These are phyloP conservation scores for Linepithema humile DNA, from an alignment of 1,140 invertebrate species.

Conservation along the genomic window DNA sequence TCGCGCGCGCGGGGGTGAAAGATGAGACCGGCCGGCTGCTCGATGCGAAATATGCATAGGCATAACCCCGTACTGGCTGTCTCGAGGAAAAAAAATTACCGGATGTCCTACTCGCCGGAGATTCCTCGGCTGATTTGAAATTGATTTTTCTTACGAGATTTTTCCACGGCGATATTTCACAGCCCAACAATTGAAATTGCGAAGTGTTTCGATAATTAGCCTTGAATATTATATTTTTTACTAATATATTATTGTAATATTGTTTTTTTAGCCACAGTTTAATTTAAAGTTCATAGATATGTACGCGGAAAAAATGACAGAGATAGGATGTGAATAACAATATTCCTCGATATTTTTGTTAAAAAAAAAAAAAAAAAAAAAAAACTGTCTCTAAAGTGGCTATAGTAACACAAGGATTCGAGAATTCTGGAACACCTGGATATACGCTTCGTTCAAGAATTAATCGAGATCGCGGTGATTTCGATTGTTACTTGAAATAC, in stretches of 20 bases:
- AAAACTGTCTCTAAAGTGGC: neutral
- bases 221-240: no score
- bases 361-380: no score
- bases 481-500: conserved; percentile 5
- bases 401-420: neutral
- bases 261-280: neutral
- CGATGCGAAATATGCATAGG: conserved; percentile 41
- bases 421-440: no score
- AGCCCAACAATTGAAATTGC: no score
- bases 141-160: no score
- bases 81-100: neutral
- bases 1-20: neutral
- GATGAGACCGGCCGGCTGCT: conserved; percentile 13
- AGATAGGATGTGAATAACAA: neutral
- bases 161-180: no score
- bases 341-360: neutral
- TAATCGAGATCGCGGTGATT: conserved; percentile 16
- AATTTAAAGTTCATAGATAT: neutral
- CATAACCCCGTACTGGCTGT: neutral
- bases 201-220: no score
- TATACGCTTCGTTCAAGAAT: neutral
- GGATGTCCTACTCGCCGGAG: neutral
- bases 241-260: no score
- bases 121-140: neutral
- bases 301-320: neutral